Conservation (phyloP, 2,888 invertebrate species). For the Drosophila aldrichi region DNA sequence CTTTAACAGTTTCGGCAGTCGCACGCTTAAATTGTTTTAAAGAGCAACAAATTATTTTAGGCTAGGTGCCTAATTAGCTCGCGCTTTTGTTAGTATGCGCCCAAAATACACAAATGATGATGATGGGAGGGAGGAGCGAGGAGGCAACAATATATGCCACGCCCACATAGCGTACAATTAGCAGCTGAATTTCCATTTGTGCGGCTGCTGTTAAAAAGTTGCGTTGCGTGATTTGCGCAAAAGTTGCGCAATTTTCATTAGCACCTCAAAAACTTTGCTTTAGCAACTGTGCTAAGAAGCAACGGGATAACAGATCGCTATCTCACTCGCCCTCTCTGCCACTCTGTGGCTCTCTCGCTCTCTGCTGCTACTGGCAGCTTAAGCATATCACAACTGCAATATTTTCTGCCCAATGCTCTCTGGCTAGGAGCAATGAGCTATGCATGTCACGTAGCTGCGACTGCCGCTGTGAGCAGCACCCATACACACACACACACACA, state of each 20-base stretch:
- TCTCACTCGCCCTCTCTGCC: not conserved
- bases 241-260: conserved; percentile 78
- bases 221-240: conserved; percentile 45
- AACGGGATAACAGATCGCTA: conserved; percentile 7
- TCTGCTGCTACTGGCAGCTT: conserved; percentile 49
- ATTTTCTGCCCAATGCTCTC: conserved; percentile 66
- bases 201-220: conserved; percentile 29
- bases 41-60: conserved; percentile 19
- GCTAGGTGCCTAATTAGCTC: conserved; percentile 44
- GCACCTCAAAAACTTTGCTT: conserved; percentile 64
- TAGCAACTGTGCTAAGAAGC: conserved; percentile 23
- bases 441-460: conserved; percentile 72
- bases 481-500: conserved; percentile 15
- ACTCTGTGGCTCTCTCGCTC: not conserved
- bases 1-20: conserved; percentile 12
- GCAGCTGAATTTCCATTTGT: conserved; percentile 52
- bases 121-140: not conserved
- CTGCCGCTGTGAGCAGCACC: conserved; percentile 44
- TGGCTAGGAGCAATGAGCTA: conserved; percentile 73
- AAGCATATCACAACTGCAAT: conserved; percentile 78
- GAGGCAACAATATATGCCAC: conserved; percentile 4
- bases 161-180: conserved; percentile 46
- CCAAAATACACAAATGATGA: not conserved
- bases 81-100: conserved; percentile 20
- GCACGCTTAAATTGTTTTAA: conserved; percentile 48